phyloP scores from a whole-genome alignment of 2,888 invertebrate species.

The Uloborus plumipes region DNA sequence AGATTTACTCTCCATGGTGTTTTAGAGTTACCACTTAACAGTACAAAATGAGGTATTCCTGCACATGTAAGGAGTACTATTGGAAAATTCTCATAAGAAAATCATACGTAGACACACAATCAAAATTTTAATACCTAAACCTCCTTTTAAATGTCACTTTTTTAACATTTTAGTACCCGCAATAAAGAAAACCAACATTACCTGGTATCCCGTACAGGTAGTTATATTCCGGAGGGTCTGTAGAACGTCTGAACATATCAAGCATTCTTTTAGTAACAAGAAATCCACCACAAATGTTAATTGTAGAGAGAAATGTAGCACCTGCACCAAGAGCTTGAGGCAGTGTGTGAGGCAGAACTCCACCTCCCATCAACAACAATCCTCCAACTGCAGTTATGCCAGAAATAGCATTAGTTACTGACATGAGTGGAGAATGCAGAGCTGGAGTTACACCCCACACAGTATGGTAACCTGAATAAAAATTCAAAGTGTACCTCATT shows the following conservation, averaged over 20 bases:
- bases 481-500: conserved; percentile 70
- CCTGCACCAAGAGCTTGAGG: conserved; percentile 84
- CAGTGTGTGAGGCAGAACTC: conserved; percentile 81
- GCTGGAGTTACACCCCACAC: conserved; percentile 94
- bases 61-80: too few species aligned
- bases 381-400: conserved; percentile 94
- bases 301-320: conserved; percentile 88
- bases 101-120: too few species aligned
- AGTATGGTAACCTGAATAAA: conserved; percentile 80
- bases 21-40: too few species aligned
- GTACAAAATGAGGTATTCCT: too few species aligned
- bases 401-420: conserved; percentile 91
- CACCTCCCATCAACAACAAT: conserved; percentile 87
- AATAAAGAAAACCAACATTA: conserved; percentile 22
- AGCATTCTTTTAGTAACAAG: conserved; percentile 91
- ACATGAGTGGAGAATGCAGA: conserved; percentile 91
- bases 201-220: conserved; percentile 83
- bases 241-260: conserved; percentile 87
- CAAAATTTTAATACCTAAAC: too few species aligned
- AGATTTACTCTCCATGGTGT: too few species aligned
- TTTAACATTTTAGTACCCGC: too few species aligned
- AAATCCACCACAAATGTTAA: conserved; percentile 92
- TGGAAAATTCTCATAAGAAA: too few species aligned
- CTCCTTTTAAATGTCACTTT: too few species aligned
- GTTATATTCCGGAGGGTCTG: conserved; percentile 88